Percentiles rank a stretch among this genome's conserved stretches.
Evolutionary conservation across 2,888 invertebrate species (phyloP).

Genomic region (Ophonus ardosiacus): DNA sequence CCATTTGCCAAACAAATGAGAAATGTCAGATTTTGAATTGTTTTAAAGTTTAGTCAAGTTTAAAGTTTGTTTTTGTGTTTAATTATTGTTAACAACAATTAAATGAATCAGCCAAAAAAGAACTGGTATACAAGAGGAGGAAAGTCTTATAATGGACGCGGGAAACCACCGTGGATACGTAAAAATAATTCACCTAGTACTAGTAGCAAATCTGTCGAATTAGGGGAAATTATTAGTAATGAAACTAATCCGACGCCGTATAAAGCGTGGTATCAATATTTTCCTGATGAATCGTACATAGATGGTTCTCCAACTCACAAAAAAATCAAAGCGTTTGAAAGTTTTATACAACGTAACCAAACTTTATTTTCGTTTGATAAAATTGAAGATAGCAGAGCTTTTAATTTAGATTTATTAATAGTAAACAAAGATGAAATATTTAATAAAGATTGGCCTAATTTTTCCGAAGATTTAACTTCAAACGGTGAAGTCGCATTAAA

Average conservation of each 20-base stretch:
- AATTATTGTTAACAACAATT: slow-evolving; percentile 7
- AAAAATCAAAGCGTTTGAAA: slow-evolving; percentile 78
- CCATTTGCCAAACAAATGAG: not conserved
- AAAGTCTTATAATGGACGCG: slow-evolving; percentile 22
- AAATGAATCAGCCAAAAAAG: slow-evolving; percentile 35
- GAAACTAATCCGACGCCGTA: slow-evolving; percentile 34
- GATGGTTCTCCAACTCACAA: slow-evolving; percentile 76
- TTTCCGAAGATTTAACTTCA: slow-evolving; percentile 80
- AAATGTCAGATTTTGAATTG: slow-evolving; percentile 21
- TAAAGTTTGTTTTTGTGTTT: not conserved
- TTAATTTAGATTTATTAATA: slow-evolving; percentile 79
- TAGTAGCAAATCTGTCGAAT: not conserved
- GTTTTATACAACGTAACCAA: slow-evolving; percentile 77
- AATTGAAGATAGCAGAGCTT: slow-evolving; percentile 79
- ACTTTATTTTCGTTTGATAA: slow-evolving; percentile 78
- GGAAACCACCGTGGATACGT: slow-evolving; percentile 34
- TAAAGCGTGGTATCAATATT: slow-evolving; percentile 79
- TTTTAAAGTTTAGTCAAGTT: not conserved
- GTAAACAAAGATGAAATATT: slow-evolving; percentile 80
- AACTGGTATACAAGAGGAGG: slow-evolving; percentile 51
- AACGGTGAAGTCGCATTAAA: slow-evolving; percentile 83
- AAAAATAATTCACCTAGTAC: slow-evolving; percentile 39
- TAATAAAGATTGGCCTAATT: slow-evolving; percentile 77
- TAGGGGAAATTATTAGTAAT: slow-evolving; percentile 14
- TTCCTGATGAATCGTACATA: slow-evolving; percentile 80